Evolutionary conservation across 1,140 invertebrate species (phyloP).

Genomic region (Apis mellifera): DNA sequence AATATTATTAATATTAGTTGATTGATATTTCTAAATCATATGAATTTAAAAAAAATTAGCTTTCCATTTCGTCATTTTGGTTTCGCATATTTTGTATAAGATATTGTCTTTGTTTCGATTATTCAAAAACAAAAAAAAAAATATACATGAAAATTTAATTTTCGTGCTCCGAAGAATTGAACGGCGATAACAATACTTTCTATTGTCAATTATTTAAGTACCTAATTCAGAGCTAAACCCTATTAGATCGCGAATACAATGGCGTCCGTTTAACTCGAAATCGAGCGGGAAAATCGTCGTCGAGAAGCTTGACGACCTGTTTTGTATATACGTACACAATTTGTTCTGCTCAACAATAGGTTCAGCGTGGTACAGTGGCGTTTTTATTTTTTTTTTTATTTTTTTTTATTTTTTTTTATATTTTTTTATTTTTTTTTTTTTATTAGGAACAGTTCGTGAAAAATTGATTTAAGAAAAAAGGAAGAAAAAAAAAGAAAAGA

Average conservation of each 20-base stretch:
- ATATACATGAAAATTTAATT: neutral
- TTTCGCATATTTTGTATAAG: no score
- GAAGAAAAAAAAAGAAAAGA: neutral
- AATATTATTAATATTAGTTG: no score
- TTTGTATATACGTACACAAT: neutral
- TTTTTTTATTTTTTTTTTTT: slow-evolving; percentile 4
- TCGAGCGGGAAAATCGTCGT: neutral
- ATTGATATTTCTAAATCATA: no score
- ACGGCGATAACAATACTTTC: slow-evolving; percentile 8
- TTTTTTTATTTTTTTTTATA: slow-evolving; percentile 1
- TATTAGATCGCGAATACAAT: neutral
- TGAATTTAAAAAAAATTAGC: no score
- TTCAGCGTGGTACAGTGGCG: slow-evolving; percentile 32
- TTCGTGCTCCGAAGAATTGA: neutral
- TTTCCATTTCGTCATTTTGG: no score
- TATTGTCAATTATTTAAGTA: slow-evolving; percentile 35
- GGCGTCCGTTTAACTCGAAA: neutral
- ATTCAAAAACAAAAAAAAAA: neutral
- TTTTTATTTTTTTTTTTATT: neutral
- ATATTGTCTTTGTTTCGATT: neutral
- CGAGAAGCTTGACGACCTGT: neutral
- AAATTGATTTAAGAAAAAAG: slow-evolving; percentile 7
- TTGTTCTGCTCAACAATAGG: slow-evolving; percentile 26
- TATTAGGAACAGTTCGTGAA: slow-evolving; percentile 45
- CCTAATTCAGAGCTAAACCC: slow-evolving; percentile 2